A percentile compares a stretch with the other conserved stretches of the same genome.
These are phyloP conservation scores for Synergus gifuensis DNA, from an alignment of 2,888 invertebrate species.

Conservation along the genomic window DNA sequence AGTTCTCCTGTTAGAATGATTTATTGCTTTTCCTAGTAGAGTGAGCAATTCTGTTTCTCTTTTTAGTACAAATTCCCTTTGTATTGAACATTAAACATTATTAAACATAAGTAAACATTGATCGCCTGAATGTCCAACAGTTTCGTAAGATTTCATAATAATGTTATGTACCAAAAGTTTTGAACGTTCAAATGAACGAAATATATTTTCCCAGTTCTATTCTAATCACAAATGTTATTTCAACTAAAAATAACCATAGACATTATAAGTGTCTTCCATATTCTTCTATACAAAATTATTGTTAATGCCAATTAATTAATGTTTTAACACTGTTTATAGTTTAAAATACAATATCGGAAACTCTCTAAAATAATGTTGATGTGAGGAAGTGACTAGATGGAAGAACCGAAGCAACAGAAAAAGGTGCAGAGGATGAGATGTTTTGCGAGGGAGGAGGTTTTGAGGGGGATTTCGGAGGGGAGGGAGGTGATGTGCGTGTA, in stretches of 20 bases:
- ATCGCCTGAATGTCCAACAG: not conserved
- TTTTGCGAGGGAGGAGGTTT: conserved; percentile 45
- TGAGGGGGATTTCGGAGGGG: conserved; percentile 44
- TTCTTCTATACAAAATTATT: too few relatives aligned
- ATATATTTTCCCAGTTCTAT: too few relatives aligned
- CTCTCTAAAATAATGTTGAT: conserved; percentile 44
- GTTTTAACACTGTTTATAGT: too few relatives aligned
- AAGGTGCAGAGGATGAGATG: conserved; percentile 43
- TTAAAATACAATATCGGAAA: too few relatives aligned
- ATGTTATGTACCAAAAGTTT: too few relatives aligned
- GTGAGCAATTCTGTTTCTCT: conserved; percentile 18
- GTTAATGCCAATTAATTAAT: too few relatives aligned
- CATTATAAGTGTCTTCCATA: too few relatives aligned
- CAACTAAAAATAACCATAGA: too few relatives aligned
- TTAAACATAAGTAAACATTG: not conserved
- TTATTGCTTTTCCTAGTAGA: conserved; percentile 22
- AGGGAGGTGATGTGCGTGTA: conserved; percentile 70
- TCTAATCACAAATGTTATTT: too few relatives aligned
- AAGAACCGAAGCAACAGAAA: conserved; percentile 44
- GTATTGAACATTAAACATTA: not conserved
- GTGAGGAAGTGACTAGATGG: conserved; percentile 52
- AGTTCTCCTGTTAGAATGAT: conserved; percentile 30
- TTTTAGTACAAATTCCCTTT: not conserved
- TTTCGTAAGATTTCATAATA: not conserved
- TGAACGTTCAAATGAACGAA: too few relatives aligned